phyloP scores from a whole-genome alignment of 1,140 invertebrate genomes.

The Steinernema khuongi region DNA sequence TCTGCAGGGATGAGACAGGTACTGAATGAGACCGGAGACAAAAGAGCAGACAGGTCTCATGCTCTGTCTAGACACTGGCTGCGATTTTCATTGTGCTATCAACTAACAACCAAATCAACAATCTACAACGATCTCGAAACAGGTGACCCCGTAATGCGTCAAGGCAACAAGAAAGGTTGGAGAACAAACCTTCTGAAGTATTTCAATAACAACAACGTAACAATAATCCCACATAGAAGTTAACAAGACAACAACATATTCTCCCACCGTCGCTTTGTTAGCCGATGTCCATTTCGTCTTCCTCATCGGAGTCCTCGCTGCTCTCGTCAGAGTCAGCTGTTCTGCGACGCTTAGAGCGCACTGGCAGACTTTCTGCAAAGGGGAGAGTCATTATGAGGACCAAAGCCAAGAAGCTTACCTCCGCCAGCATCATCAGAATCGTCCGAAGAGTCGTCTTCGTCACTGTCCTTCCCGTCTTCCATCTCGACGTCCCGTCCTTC shows the following conservation, averaged over 20 bases:
- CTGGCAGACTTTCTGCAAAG: not conserved
- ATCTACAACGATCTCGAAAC: not conserved
- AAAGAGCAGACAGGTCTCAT: too few species aligned
- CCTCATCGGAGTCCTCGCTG: not conserved
- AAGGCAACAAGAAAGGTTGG: not conserved
- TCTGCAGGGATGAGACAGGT: too few species aligned
- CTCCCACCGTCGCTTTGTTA: not conserved
- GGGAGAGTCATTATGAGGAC: not conserved
- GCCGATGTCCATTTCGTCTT: conserved; percentile 7
- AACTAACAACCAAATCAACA: not conserved
- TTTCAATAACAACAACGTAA: not conserved
- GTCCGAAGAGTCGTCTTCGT: not conserved
- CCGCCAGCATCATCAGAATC: not conserved
- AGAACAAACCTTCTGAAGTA: not conserved
- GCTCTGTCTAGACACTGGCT: too few species aligned
- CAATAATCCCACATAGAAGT: not conserved
- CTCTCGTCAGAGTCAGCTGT: not conserved
- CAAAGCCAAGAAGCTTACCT: not conserved
- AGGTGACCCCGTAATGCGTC: not conserved
- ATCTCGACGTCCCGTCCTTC: not conserved
- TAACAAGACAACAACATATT: not conserved
- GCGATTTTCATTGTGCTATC: not conserved
- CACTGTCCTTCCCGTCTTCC: not conserved
- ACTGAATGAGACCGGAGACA: too few species aligned
- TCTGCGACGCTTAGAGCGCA: not conserved